Percentiles rank a stretch among this genome's conserved stretches.
Conservation (phyloP, 2,888 invertebrate species). For the Cistogaster globosa region DNA sequence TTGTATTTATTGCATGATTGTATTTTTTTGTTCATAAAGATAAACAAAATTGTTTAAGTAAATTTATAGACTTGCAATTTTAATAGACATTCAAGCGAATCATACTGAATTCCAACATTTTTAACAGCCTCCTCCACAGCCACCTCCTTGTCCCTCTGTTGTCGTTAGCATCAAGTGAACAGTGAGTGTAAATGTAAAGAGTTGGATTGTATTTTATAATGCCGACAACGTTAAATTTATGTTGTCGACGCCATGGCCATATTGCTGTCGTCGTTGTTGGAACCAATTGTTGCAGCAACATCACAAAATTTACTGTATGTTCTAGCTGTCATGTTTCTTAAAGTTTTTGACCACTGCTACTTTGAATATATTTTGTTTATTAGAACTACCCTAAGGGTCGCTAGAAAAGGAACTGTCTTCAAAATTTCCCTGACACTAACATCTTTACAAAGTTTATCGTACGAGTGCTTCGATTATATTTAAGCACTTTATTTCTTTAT, state of each 20-base stretch:
- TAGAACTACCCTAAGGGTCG: conserved; percentile 47
- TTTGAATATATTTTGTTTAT: conserved; percentile 25
- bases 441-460: conserved; percentile 29
- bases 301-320: conserved; percentile 7
- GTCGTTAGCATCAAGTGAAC: conserved; percentile 28
- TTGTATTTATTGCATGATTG: conserved; percentile 12
- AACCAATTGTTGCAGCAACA: conserved; percentile 35
- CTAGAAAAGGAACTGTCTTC: background rate
- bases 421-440: background rate
- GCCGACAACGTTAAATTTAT: conserved; percentile 35
- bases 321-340: conserved; percentile 38
- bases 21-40: conserved; percentile 11
- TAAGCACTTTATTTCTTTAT: conserved; percentile 21
- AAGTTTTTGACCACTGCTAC: conserved; percentile 27
- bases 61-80: conserved; percentile 66
- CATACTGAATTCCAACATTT: conserved; percentile 40
- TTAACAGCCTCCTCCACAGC: conserved; percentile 31
- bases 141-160: conserved; percentile 43
- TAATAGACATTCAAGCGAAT: conserved; percentile 57
- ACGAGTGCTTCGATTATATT: background rate
- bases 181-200: conserved; percentile 52
- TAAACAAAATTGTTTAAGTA: conserved; percentile 59
- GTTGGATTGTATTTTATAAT: conserved; percentile 62
- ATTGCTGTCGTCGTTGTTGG: conserved; percentile 18
- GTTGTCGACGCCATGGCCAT: conserved; percentile 14